Evolutionary conservation across 2,888 invertebrate species (phyloP).

Genomic region (Mongoloraphidia duomilia): DNA sequence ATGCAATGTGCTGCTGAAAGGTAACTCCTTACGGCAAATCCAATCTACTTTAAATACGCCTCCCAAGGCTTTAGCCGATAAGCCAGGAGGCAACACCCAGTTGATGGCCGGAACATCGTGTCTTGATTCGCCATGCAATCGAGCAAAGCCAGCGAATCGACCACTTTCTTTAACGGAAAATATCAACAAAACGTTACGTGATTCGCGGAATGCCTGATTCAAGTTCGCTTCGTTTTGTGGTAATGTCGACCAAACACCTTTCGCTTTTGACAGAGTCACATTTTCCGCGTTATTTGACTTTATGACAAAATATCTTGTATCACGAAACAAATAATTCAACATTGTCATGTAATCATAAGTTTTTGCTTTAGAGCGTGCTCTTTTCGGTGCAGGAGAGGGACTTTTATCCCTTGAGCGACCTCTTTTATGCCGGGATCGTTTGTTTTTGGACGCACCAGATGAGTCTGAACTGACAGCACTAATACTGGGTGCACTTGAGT

Average conservation of each 20-base stretch:
- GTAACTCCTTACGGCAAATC: constrained; percentile 89
- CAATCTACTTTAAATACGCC: constrained; percentile 95
- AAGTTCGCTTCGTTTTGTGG: constrained; percentile 94
- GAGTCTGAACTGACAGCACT: constrained; percentile 64
- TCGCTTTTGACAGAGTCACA: constrained; percentile 83
- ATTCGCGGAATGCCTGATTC: constrained; percentile 86
- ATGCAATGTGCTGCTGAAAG: constrained; percentile 83
- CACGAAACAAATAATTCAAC: constrained; percentile 86
- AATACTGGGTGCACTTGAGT: constrained; percentile 58
- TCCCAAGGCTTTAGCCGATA: constrained; percentile 83
- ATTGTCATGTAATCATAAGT: constrained; percentile 77
- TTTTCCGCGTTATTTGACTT: constrained; percentile 98
- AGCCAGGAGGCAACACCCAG: constrained; percentile 89
- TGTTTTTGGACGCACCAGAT: constrained; percentile 35
- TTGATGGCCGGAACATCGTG: constrained; percentile 80
- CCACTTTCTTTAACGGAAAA: constrained; percentile 98
- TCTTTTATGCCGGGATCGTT: constrained; percentile 42
- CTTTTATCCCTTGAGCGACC: constrained; percentile 28
- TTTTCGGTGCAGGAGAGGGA: constrained; percentile 24
- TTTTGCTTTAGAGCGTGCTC: constrained; percentile 36
- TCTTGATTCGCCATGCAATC: constrained; percentile 75
- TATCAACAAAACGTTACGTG: constrained; percentile 84
- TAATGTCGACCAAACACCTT: constrained; percentile 95
- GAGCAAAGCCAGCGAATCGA: constrained; percentile 86
- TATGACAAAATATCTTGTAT: constrained; percentile 89